Evolutionary conservation across 1,140 invertebrate species (phyloP).

Genomic region (Zaprionus gabonicus): DNA sequence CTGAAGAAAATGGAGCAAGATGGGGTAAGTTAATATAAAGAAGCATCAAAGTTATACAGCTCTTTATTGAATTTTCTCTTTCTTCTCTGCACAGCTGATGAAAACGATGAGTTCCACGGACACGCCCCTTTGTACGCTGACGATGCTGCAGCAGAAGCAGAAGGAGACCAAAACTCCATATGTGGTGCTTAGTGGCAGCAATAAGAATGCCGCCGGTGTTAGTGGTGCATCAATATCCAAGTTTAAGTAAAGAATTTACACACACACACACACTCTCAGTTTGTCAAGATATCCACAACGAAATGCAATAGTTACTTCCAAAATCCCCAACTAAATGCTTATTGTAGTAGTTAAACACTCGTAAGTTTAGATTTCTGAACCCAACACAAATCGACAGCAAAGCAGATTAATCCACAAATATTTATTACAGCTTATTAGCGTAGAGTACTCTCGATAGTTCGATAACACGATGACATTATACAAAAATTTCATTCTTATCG

Average conservation of each 20-base stretch:
- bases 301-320: conserved; percentile 80
- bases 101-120: conserved; percentile 99
- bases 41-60: background rate
- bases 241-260: conserved; percentile 68
- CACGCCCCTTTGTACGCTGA: conserved; percentile 97
- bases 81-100: conserved; percentile 91
- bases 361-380: conserved; percentile 48
- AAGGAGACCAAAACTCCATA: conserved; percentile 98
- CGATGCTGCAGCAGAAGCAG: conserved; percentile 97
- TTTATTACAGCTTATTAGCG: background rate
- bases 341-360: conserved; percentile 27
- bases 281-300: conserved; percentile 56
- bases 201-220: conserved; percentile 82
- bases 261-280: conserved; percentile 1
- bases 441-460: background rate
- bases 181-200: conserved; percentile 96
- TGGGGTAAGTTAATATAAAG: conserved; percentile 87
- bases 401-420: background rate
- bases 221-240: conserved; percentile 78
- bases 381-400: background rate
- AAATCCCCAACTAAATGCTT: conserved; percentile 57
- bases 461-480: background rate
- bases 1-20: conserved; percentile 98
- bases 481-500: background rate
- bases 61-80: no score